Percentiles rank a stretch among this genome's conserved stretches.
phyloP scores from a whole-genome alignment of 2,797 vertebrate species.

The Sebastes hubbsi region DNA sequence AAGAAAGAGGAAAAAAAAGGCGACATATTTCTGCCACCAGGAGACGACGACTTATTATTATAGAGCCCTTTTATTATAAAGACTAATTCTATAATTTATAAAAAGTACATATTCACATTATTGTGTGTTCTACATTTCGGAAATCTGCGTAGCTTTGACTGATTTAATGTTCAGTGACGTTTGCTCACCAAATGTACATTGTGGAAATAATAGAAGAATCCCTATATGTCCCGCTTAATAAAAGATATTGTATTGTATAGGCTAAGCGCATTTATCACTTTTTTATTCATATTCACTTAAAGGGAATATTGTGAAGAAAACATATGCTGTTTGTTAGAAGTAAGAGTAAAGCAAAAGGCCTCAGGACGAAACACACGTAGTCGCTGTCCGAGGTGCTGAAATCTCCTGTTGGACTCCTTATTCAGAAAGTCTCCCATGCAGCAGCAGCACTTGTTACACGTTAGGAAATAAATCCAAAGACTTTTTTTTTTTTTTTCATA shows the following conservation, averaged over 20 bases:
- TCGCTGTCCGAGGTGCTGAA: slow-evolving; percentile 80
- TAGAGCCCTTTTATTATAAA: slow-evolving; percentile 77
- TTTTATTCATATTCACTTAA: slow-evolving; percentile 54
- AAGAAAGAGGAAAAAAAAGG: slow-evolving; percentile 81
- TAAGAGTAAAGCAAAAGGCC: slow-evolving; percentile 32
- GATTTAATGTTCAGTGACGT: slow-evolving; percentile 85
- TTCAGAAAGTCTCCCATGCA: background rate
- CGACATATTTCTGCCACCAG: slow-evolving; percentile 81
- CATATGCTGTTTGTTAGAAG: background rate
- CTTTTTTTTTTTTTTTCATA: background rate
- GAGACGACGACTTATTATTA: slow-evolving; percentile 51
- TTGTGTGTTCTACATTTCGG: slow-evolving; percentile 85
- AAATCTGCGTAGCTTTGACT: slow-evolving; percentile 86
- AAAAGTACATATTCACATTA: slow-evolving; percentile 86
- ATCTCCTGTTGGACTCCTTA: background rate
- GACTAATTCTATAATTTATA: slow-evolving; percentile 79
- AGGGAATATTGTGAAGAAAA: background rate
- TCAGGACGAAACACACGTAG: background rate
- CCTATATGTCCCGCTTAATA: slow-evolving; percentile 88
- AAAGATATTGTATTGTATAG: slow-evolving; percentile 89
- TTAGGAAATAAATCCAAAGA: background rate
- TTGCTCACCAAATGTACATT: slow-evolving; percentile 84
- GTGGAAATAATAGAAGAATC: slow-evolving; percentile 83
- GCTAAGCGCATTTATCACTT: slow-evolving; percentile 77
- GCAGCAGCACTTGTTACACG: background rate